These are phyloP conservation scores for Notothenia rossii DNA, from an alignment of 2,113 vertebrate species.

Conservation along the genomic window DNA sequence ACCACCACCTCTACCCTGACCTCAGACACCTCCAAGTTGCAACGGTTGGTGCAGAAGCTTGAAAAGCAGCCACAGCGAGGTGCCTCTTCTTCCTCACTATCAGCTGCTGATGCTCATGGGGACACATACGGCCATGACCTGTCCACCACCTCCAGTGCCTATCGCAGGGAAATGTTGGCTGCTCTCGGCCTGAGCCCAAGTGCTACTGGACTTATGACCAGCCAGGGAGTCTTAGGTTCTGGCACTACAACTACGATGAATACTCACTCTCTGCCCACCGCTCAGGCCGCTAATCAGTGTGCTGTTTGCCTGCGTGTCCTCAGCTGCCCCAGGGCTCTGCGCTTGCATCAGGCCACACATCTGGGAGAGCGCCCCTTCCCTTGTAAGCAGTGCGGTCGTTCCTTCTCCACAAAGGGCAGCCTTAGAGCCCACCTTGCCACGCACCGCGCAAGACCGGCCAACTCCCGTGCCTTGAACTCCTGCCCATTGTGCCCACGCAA, in stretches of 20 bases:
- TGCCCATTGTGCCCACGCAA: slow-evolving; percentile 94
- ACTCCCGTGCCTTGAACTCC: slow-evolving; percentile 89
- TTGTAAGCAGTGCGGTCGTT: slow-evolving; percentile 92
- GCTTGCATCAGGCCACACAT: slow-evolving; percentile 92
- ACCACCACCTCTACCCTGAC: slow-evolving; percentile 80
- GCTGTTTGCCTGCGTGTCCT: slow-evolving; percentile 91
- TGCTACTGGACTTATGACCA: slow-evolving; percentile 33
- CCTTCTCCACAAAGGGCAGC: slow-evolving; percentile 92
- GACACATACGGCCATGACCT: slow-evolving; percentile 72
- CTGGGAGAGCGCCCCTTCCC: slow-evolving; percentile 92
- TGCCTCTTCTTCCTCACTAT: slow-evolving; percentile 48
- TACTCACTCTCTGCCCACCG: slow-evolving; percentile 42
- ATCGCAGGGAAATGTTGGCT: slow-evolving; percentile 85
- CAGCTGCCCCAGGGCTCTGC: slow-evolving; percentile 91
- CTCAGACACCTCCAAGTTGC: slow-evolving; percentile 93
- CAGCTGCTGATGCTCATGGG: slow-evolving; percentile 68
- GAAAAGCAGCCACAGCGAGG: slow-evolving; percentile 85
- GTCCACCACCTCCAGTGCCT: slow-evolving; percentile 77
- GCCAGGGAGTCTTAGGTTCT: slow-evolving; percentile 60
- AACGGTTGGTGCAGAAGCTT: slow-evolving; percentile 92
- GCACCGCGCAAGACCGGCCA: slow-evolving; percentile 89
- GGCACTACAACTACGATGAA: slow-evolving; percentile 25
- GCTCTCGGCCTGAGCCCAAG: slow-evolving; percentile 83
- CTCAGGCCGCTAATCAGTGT: slow-evolving; percentile 87
- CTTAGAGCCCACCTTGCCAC: slow-evolving; percentile 91